Conservation (phyloP, 1,140 invertebrate genomes). For the Drosophila sturtevanti region DNA sequence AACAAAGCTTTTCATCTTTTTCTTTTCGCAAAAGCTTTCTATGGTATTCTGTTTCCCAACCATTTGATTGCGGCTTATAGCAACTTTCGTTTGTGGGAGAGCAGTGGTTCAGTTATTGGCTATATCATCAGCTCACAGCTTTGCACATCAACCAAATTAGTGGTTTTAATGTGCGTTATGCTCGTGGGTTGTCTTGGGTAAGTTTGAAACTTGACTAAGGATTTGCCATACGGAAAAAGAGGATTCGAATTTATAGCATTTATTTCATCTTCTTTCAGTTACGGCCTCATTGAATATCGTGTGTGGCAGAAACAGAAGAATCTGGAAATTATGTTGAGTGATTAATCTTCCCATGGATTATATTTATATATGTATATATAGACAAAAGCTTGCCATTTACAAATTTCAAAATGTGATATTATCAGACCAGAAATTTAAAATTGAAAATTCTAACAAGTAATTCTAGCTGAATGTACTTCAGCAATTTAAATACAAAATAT, state of each 20-base stretch:
- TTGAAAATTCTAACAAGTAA: slow-evolving; percentile 35
- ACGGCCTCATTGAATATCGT: slow-evolving; percentile 73
- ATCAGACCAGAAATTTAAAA: slow-evolving; percentile 15
- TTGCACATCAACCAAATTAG: slow-evolving; percentile 90
- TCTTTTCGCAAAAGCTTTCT: slow-evolving; percentile 86
- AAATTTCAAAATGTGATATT: slow-evolving; percentile 53
- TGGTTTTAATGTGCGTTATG: slow-evolving; percentile 89
- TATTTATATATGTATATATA: neutral
- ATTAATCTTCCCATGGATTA: slow-evolving; percentile 27
- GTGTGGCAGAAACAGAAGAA: slow-evolving; percentile 77
- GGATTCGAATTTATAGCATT: rapidly evolving
- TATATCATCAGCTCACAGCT: slow-evolving; percentile 91
- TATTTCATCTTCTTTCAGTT: slow-evolving; percentile 35
- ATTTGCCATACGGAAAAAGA: no score
- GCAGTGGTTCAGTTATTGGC: slow-evolving; percentile 93
- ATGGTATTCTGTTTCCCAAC: slow-evolving; percentile 93
- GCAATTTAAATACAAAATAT: no score
- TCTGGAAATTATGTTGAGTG: slow-evolving; percentile 70
- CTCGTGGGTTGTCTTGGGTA: slow-evolving; percentile 90
- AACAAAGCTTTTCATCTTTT: neutral
- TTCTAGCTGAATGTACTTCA: neutral
- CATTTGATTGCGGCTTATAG: slow-evolving; percentile 96
- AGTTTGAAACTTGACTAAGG: slow-evolving; percentile 17
- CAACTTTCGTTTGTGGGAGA: slow-evolving; percentile 96
- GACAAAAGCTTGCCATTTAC: slow-evolving; percentile 28